Percentiles rank a stretch among this genome's conserved stretches.
Evolutionary conservation across 2,113 vertebrate species (phyloP).

Genomic region (Bombycilla garrulus): DNA sequence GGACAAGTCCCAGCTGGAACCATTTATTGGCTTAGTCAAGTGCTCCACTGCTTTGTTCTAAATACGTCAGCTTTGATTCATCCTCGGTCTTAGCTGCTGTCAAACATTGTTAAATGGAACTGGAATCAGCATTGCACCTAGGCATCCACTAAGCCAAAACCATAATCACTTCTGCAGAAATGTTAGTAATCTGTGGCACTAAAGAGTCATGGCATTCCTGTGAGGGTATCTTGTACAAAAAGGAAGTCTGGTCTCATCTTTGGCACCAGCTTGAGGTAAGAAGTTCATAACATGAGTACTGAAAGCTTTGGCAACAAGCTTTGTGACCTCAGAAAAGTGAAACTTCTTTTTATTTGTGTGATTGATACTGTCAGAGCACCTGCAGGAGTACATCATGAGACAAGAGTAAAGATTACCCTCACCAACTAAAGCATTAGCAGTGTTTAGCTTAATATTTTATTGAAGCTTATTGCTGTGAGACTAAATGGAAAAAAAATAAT

Average conservation of each 20-base stretch:
- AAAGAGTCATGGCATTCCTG: background rate
- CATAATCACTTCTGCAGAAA: slow-evolving; percentile 37
- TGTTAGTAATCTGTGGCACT: background rate
- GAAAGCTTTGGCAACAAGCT: background rate
- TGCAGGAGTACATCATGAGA: background rate
- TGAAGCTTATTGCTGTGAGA: background rate
- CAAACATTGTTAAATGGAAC: slow-evolving; percentile 62
- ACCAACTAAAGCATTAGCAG: background rate
- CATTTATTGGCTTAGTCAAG: slow-evolving; percentile 68
- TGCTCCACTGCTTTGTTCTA: slow-evolving; percentile 57
- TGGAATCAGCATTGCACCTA: slow-evolving; percentile 41
- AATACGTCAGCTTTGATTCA: slow-evolving; percentile 69
- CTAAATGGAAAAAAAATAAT: background rate
- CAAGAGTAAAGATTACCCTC: background rate
- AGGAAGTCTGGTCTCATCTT: background rate
- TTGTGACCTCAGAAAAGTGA: background rate
- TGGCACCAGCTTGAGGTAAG: background rate
- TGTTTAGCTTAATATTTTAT: background rate
- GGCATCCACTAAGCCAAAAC: slow-evolving; percentile 43
- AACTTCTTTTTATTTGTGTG: background rate
- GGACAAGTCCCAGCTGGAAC: slow-evolving; percentile 63
- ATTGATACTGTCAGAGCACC: background rate
- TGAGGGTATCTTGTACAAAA: background rate
- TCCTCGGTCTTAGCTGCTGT: slow-evolving; percentile 50
- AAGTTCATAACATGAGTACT: background rate